Conservation (phyloP, 2,113 vertebrate species). For the Sceloporus undulatus region DNA sequence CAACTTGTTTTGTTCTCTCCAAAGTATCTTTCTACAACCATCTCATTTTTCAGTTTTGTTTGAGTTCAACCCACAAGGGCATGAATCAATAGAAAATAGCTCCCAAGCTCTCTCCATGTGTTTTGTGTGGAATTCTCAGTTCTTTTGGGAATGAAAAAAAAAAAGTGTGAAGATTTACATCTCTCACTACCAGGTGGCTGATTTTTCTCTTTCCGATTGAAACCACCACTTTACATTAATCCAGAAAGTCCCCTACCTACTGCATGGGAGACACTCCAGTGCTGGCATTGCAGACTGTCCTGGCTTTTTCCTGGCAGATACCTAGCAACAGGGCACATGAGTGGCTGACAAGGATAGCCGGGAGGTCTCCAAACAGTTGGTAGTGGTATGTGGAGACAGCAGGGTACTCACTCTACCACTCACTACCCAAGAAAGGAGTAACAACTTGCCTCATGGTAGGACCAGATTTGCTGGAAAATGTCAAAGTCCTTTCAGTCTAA, state of each 20-base stretch:
- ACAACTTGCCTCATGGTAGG: background rate
- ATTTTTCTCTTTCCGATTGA: too few species aligned
- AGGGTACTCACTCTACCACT: too few species aligned
- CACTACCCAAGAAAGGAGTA: background rate
- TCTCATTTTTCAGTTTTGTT: too few species aligned
- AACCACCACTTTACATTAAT: too few species aligned
- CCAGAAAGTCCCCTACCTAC: too few species aligned
- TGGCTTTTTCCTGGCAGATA: background rate
- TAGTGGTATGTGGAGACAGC: background rate
- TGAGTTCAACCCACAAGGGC: too few species aligned
- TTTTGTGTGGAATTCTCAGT: too few species aligned
- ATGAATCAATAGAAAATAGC: too few species aligned
- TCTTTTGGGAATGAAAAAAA: background rate
- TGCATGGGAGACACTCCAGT: background rate
- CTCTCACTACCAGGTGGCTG: background rate
- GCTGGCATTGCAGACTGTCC: background rate
- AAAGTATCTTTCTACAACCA: too few species aligned
- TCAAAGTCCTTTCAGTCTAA: background rate
- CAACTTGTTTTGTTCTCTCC: too few species aligned
- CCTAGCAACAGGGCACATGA: background rate
- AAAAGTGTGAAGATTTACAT: background rate
- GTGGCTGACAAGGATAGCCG: background rate
- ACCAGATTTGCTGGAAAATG: background rate
- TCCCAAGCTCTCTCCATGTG: too few species aligned
- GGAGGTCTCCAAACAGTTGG: background rate